Evolutionary conservation across 2,113 vertebrate species (phyloP), one percentile per base, ranked within the genome.

Genomic region (Phyllopteryx taeniolatus): DNA sequence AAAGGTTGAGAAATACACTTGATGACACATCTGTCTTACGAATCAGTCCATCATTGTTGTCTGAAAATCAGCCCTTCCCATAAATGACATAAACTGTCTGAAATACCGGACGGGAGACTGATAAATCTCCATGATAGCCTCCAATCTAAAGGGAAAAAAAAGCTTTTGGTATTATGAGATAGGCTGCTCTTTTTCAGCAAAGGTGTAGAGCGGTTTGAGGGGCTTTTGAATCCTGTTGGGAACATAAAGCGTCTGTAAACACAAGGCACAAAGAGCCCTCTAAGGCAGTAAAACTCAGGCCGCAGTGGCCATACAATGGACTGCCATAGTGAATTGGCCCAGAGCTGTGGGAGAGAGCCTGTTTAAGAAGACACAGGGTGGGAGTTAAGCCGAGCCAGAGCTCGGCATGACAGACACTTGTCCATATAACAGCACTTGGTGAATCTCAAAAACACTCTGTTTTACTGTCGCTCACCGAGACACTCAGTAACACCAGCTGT

Each of bases 401-500:
- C 83, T 80, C 80, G 67, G 82, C 75, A 8, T 88, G 88, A 89
- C 83, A 88, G 90, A 90, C 88, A 91, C 88, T 89, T 88, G 88
- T 91, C 90, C 86, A 76, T 87, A 86, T 80, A 86, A 63, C 79
- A 70, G 83, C 87, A 73, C 82, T 74, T 75, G 78, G 81, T 83
- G 86, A 81, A 73, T 84, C 85, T 89, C 87, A 83, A 77, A 85
- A 80, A 74, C 87, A 83, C 86, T 89, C 86, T 85, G 84, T 82
- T 85, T 87, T 79, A 86, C 79, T 85, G 87, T 83, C 81, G 71
- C 86, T 87, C 90, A 88, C 79, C 78, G 64, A 80, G 85, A 88
- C 83, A 72, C 79, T 76, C 76, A 15, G 82, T 85, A 86, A 82
- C 85, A 76, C 80, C 74, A 79, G 74, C 86, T 90, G 90, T 90